Conservation (phyloP, 2,888 invertebrate species). For the Carterocephalus palaemon region DNA sequence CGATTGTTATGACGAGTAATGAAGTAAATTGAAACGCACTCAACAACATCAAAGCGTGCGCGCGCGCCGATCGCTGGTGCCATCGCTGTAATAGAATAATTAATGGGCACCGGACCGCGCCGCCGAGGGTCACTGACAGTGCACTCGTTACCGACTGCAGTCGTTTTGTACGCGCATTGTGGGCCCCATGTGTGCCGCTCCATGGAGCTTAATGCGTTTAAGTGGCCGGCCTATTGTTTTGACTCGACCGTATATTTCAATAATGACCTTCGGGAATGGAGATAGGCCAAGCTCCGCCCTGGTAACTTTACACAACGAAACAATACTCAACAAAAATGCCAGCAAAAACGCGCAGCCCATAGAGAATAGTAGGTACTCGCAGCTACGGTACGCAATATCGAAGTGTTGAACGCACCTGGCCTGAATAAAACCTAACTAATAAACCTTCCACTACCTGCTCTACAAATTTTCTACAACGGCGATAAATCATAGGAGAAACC, state of each 20-base stretch:
- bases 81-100: conserved; percentile 72
- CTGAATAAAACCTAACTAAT: conserved; percentile 23
- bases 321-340: conserved; percentile 6
- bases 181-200: conserved; percentile 34
- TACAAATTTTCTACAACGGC: conserved; percentile 25
- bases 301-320: conserved; percentile 14
- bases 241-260: conserved; percentile 28
- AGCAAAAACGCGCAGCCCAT: conserved; percentile 9
- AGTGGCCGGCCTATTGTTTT: conserved; percentile 31
- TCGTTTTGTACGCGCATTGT: conserved; percentile 29
- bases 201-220: conserved; percentile 37
- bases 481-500: conserved; percentile 37
- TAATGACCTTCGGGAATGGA: conserved; percentile 26
- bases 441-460: conserved; percentile 32
- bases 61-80: conserved; percentile 57
- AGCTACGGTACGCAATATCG: conserved; percentile 7
- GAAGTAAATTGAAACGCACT: conserved; percentile 36
- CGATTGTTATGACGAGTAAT: conserved; percentile 40
- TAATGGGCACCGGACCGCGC: conserved; percentile 58
- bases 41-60: conserved; percentile 57
- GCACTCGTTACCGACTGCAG: conserved; percentile 34
- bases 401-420: conserved; percentile 19
- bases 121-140: conserved; percentile 62
- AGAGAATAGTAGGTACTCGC: conserved; percentile 2
- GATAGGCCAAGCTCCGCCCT: conserved; percentile 17